phyloP scores from a whole-genome alignment of 2,113 vertebrate species.

The Crotalus viridis region DNA sequence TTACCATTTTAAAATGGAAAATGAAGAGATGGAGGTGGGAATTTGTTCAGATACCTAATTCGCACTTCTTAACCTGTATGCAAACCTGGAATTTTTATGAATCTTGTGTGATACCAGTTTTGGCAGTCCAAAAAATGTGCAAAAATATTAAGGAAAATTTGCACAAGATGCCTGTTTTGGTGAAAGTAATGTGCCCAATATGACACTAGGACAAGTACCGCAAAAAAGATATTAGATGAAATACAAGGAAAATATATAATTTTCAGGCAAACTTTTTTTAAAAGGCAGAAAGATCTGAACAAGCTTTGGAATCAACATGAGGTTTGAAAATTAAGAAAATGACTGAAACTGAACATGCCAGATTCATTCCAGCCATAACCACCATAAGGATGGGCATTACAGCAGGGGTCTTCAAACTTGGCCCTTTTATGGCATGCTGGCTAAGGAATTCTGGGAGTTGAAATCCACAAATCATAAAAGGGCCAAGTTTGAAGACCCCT shows the following conservation, averaged over 20 bases:
- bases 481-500: too few species aligned
- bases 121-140: neutral
- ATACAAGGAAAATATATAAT: neutral
- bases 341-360: neutral
- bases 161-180: neutral
- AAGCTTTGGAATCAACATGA: neutral
- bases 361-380: neutral
- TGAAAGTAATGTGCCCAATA: neutral
- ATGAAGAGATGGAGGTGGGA: neutral
- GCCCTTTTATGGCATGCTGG: too few species aligned
- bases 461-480: too few species aligned
- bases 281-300: neutral
- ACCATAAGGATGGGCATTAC: slow-evolving; percentile 48
- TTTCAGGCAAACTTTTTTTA: neutral
- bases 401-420: neutral
- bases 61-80: neutral
- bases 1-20: slow-evolving; percentile 39
- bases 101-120: neutral
- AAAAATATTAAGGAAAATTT: neutral
- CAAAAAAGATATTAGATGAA: neutral
- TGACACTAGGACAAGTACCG: neutral
- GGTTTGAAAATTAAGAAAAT: neutral
- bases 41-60: neutral
- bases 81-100: neutral
- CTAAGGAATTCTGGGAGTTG: too few species aligned